phyloP scores from a whole-genome alignment of 2,797 vertebrate genomes.

The Carduelis carduelis region DNA sequence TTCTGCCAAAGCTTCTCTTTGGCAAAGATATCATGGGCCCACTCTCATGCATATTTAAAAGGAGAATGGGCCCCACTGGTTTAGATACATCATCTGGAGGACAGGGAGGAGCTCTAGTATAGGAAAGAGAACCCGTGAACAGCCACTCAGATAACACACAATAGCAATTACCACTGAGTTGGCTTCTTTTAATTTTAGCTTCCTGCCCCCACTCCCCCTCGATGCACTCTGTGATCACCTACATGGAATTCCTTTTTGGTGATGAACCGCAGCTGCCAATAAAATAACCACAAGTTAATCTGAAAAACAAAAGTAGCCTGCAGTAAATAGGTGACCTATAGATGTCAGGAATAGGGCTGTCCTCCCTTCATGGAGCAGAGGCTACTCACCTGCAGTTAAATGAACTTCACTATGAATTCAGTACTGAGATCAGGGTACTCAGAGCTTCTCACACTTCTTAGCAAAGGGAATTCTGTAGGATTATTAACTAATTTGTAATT shows the following conservation, averaged over 20 bases:
- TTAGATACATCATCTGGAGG: not conserved
- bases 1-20: not conserved
- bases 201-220: not conserved
- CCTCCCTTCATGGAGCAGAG: not conserved
- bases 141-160: not conserved
- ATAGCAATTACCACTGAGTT: not conserved
- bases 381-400: not conserved
- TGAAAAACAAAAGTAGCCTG: not conserved
- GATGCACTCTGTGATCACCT: not conserved
- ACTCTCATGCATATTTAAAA: not conserved
- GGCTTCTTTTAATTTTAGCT: not conserved
- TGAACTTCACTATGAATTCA: not conserved
- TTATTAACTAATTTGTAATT: not conserved
- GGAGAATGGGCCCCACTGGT: not conserved
- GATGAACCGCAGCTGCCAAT: not conserved
- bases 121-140: not conserved
- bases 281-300: not conserved
- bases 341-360: not conserved
- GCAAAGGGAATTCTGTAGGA: not conserved
- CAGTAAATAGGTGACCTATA: not conserved
- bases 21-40: not conserved
- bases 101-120: not conserved
- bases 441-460: not conserved
- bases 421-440: not conserved
- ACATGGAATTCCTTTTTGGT: not conserved